Base-by-base conservation (phyloP, 2,797 vertebrate genomes). In the Pogonophryne albipinna region DNA sequence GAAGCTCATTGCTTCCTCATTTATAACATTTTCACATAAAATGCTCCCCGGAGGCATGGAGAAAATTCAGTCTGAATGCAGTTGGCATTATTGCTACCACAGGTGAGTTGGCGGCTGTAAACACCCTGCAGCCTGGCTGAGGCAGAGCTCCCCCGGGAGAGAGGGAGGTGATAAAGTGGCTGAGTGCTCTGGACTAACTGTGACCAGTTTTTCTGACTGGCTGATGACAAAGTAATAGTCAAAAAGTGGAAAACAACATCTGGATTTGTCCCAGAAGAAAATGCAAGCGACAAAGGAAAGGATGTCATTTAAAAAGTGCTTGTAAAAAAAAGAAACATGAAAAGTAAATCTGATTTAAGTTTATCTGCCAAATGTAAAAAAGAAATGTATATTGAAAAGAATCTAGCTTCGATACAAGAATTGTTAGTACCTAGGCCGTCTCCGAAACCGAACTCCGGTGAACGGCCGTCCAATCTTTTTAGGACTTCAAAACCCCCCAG, bases 161-260 rank as follows among this genome's bases (percentile, higher is more conserved):
- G 47, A 41, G 7, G 42, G 52, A n/a, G 47, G 52, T 55, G 70
- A 70, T 80, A 15, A 78, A 78, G 58, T 59, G 66, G 44, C 62
- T 76, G 60, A 78, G 67, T 17, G 63, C 65, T 64, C 57, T 34
- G 59, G 66, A 49, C 76, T 69, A 49, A 42, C 34, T 38, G 38
- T 14, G 27, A 69, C 63, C 38, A 20, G 16, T 53, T 77, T 71
- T 34, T 69, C 64, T 77, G 64, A 79, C 66, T 78, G 50, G n/a
- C 52, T 3, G 23, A 76, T 68, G 69, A 80, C 52, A 66, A 66
- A 74, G 55, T 46, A 17, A 41, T 14, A 4, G 10, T 66, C 16
- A 62, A n/a, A 78, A 78, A 66, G 57, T 38, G 55, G 17, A 50
- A 69, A 76, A 76, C 58, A 68, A 50, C 41, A 63, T 50, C 20